Base-by-base conservation (phyloP, 37 sponge, comb jelly and placozoan genomes). In the Beroe forskalii region DNA sequence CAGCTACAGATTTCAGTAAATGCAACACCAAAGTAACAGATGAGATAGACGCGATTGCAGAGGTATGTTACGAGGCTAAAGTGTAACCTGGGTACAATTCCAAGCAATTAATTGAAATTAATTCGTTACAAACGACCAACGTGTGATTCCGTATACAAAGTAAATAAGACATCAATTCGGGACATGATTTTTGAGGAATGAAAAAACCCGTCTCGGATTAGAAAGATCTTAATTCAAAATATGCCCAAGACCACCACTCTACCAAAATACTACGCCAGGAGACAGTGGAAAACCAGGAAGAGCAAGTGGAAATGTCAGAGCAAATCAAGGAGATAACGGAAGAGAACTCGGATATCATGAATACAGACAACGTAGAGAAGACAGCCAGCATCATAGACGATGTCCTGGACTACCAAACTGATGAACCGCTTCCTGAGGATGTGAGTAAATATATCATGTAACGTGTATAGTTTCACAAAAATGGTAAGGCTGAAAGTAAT, bases 311-410 rank as follows among this genome's bases (percentile, higher is more conserved):
- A 2, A 37, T 80, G n/a, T 80, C 86, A 24, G 44, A 23, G 0
- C 25, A 80, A 12, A 41, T 80, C n/a, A 22, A 23, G 28, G 40
- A 42, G 12, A 23, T 80, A 0, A 44, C 86, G 2, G 48, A 80
- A n/a, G 48, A 80, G 27, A 80, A 25, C 55, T 80, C 86, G 0
- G 25, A 3, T 44, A n/a, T 24, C 0, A 80, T 80, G 86, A 44
- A 80, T 38, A 23, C 55, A 6, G 86, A 44, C 22, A 38, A 80
- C 20, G 86, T 80, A 1, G 40, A 80, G 86, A 80, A 42, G 28
- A 41, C 55, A 3, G 12, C 86, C 8, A 20, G 35, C 2, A 80
- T 80, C 24, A 40, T 80, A 2, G 86, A 80, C 20, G 35, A 80
- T 24, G 40, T 80, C n/a, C 8, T 80, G 30, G 55, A 80, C 0